Evolutionary conservation across 2,113 vertebrate species (phyloP).

Genomic region (Tapirus terrestris): DNA sequence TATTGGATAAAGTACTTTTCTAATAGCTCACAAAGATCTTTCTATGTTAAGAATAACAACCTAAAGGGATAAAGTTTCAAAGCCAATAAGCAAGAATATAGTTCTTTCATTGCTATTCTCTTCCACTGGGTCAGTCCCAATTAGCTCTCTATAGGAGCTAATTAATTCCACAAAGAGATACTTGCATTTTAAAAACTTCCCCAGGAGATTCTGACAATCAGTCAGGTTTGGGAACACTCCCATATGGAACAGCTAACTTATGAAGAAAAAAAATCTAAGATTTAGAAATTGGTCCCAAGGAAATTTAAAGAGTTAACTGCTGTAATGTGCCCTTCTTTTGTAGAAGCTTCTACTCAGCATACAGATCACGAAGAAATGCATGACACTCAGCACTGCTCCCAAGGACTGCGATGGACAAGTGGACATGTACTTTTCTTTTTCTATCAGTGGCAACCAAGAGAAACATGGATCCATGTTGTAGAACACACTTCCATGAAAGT

Average conservation of each 20-base stretch:
- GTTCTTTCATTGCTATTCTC: neutral
- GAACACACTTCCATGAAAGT: neutral
- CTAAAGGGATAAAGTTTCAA: neutral
- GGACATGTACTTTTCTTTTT: neutral
- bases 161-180: conserved; percentile 39
- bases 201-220: neutral
- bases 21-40: neutral
- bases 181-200: neutral
- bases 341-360: neutral
- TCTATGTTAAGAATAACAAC: neutral
- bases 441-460: neutral
- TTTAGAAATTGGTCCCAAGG: neutral
- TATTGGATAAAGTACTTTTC: neutral
- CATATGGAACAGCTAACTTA: neutral
- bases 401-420: neutral
- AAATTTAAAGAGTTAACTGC: neutral
- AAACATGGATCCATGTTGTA: neutral
- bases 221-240: neutral
- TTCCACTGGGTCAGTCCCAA: neutral
- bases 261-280: conserved; percentile 28
- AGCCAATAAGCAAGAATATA: neutral
- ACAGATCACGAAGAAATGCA: neutral
- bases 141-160: neutral
- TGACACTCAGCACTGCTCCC: neutral
- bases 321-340: neutral